A percentile compares a stretch with the other conserved stretches of the same genome.
Conservation (phyloP, 2,888 invertebrate species). For the Drosophila picticornis region DNA sequence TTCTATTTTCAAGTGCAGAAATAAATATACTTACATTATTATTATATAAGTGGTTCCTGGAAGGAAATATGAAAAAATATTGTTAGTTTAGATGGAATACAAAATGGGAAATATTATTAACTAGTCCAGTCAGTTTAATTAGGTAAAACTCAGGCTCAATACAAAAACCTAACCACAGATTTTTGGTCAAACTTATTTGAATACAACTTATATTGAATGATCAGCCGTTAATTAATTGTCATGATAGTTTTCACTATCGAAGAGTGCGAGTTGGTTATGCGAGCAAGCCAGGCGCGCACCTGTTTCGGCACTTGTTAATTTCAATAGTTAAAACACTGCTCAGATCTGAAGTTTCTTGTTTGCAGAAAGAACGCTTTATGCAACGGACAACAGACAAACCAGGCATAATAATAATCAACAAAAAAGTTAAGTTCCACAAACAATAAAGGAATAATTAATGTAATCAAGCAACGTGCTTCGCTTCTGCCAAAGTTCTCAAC, state of each 20-base stretch:
- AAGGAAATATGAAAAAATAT: constrained; percentile 25
- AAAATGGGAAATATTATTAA: constrained; percentile 4
- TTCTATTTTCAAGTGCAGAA: neutral
- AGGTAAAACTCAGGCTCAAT: constrained; percentile 25
- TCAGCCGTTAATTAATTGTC: no score
- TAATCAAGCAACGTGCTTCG: constrained; percentile 78
- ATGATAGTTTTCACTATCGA: no score
- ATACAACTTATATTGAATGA: no score
- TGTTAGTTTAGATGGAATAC: neutral
- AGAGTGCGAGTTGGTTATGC: no score
- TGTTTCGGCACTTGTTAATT: no score
- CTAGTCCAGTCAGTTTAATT: constrained; percentile 29
- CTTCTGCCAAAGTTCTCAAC: constrained; percentile 50
- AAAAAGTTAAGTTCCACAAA: constrained; percentile 49
- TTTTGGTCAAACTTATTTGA: no score
- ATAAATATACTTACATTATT: constrained; percentile 64
- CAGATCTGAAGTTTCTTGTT: no score
- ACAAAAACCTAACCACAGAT: constrained; percentile 25
- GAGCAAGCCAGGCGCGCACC: no score
- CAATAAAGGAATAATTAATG: constrained; percentile 84
- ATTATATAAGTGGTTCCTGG: constrained; percentile 46
- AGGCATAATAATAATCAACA: constrained; percentile 12
- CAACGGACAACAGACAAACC: no score
- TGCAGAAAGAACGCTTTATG: no score
- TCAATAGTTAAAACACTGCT: no score